Evolutionary conservation across 2,888 invertebrate genomes (phyloP).

Genomic region (Cryptus armator): DNA sequence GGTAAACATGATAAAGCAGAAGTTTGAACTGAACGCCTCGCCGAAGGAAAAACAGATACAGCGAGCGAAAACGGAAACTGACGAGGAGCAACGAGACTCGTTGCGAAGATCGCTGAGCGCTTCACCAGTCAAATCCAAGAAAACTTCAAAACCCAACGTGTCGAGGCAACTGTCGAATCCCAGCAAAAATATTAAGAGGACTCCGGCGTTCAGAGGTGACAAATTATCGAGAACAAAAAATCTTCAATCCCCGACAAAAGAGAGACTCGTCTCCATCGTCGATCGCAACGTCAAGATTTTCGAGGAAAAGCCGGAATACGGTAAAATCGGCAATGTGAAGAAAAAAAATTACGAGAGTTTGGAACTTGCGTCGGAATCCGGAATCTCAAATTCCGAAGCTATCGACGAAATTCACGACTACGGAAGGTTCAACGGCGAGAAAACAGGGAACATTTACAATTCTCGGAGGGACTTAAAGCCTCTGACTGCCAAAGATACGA

Average conservation of each 20-base stretch:
- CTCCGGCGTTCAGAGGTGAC: slow-evolving; percentile 87
- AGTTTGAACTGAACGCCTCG: slow-evolving; percentile 64
- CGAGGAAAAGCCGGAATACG: slow-evolving; percentile 73
- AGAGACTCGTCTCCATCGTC: slow-evolving; percentile 69
- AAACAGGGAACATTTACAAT: slow-evolving; percentile 47
- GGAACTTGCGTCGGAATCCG: not conserved
- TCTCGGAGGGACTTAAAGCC: slow-evolving; percentile 41
- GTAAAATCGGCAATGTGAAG: slow-evolving; percentile 68
- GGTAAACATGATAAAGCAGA: slow-evolving; percentile 69
- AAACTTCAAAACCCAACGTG: slow-evolving; percentile 78
- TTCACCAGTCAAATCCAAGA: slow-evolving; percentile 67
- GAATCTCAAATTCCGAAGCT: not conserved
- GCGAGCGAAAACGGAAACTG: not conserved
- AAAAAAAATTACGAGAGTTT: slow-evolving; percentile 55
- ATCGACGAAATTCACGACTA: not conserved
- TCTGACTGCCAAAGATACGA: slow-evolving; percentile 34
- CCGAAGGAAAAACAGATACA: slow-evolving; percentile 27
- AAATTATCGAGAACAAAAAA: slow-evolving; percentile 75
- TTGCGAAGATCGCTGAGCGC: slow-evolving; percentile 65
- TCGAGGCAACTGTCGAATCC: slow-evolving; percentile 86
- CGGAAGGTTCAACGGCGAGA: not conserved
- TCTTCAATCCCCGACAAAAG: slow-evolving; percentile 71
- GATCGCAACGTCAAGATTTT: slow-evolving; percentile 72
- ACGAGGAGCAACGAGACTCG: slow-evolving; percentile 55
- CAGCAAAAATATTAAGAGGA: slow-evolving; percentile 87